These are phyloP conservation scores for Myopa tessellatipennis DNA, from an alignment of 2,888 invertebrate genomes.

Conservation along the genomic window DNA sequence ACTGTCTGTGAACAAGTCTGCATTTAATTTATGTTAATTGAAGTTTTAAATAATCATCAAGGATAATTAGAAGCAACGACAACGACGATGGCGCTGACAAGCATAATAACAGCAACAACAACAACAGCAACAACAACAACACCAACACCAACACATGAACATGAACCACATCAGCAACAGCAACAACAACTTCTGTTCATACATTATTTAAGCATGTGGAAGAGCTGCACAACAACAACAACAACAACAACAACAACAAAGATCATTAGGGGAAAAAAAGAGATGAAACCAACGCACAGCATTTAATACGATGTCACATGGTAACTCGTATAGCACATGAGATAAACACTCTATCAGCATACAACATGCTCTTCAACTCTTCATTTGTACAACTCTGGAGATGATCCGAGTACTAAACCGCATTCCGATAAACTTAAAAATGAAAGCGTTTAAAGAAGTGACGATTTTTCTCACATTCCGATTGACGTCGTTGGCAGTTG, in stretches of 20 bases:
- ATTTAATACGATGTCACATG: no score
- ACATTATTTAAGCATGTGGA: no score
- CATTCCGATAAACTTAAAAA: no score
- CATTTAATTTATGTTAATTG: conserved; percentile 35
- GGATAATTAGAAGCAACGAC: conserved; percentile 22
- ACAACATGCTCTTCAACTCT: no score
- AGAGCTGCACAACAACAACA: conserved; percentile 34
- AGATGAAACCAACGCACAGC: background rate
- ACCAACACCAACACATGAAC: conserved; percentile 41
- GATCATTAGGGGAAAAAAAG: no score
- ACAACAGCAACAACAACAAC: conserved; percentile 40
- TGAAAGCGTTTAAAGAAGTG: no score
- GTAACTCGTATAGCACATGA: no score
- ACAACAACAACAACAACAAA: conserved; percentile 46
- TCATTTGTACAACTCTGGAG: no score
- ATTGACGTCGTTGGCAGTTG: no score
- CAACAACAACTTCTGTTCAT: conserved; percentile 19
- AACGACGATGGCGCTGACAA: conserved; percentile 28
- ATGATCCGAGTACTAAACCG: no score
- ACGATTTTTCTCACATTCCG: no score
- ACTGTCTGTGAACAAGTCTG: conserved; percentile 34
- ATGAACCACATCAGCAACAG: conserved; percentile 43
- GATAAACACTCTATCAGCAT: no score
- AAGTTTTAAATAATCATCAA: conserved; percentile 41
- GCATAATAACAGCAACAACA: conserved; percentile 36